A percentile compares a stretch with the other conserved stretches of the same genome.
Conservation (phyloP, 2,888 invertebrate genomes). For the Hirtodrosophila duncani region DNA sequence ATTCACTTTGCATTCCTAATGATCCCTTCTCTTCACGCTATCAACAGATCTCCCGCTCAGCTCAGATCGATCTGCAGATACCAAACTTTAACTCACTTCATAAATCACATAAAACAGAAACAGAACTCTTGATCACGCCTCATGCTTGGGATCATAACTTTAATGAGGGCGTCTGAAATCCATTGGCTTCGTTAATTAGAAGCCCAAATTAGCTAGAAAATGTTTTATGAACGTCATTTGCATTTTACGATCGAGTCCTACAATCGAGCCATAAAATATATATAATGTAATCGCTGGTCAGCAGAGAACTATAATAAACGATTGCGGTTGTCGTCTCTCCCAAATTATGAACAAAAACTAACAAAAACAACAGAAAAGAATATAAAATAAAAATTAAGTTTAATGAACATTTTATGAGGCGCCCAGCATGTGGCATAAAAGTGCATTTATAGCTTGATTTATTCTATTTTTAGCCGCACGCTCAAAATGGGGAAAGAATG, state of each 20-base stretch:
- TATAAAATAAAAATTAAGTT: slow-evolving; percentile 32
- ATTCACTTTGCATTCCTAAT: too few species aligned
- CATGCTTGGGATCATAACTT: slow-evolving; percentile 29
- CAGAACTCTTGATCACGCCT: slow-evolving; percentile 6
- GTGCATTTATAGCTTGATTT: slow-evolving; percentile 63
- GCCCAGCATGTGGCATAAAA: slow-evolving; percentile 49
- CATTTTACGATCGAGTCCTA: slow-evolving; percentile 31
- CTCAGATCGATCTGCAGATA: too few species aligned
- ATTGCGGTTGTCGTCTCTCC: too few species aligned
- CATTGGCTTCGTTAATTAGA: slow-evolving; percentile 50
- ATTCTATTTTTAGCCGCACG: slow-evolving; percentile 31
- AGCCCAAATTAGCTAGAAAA: slow-evolving; percentile 41
- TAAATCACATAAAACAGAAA: slow-evolving; percentile 3
- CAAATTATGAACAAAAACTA: too few species aligned
- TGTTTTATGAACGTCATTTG: slow-evolving; percentile 44
- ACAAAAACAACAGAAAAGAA: slow-evolving; percentile 11
- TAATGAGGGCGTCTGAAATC: slow-evolving; percentile 29
- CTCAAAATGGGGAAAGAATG: slow-evolving; percentile 12
- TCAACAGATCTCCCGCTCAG: too few species aligned
- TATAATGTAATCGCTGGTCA: slow-evolving; percentile 51
- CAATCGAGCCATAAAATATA: slow-evolving; percentile 45
- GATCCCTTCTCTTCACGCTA: too few species aligned
- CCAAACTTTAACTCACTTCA: too few species aligned
- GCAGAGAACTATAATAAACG: slow-evolving; percentile 1
- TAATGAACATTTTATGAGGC: slow-evolving; percentile 55